phyloP scores from a whole-genome alignment of 2,888 invertebrate species.

The Lutraria lutraria region DNA sequence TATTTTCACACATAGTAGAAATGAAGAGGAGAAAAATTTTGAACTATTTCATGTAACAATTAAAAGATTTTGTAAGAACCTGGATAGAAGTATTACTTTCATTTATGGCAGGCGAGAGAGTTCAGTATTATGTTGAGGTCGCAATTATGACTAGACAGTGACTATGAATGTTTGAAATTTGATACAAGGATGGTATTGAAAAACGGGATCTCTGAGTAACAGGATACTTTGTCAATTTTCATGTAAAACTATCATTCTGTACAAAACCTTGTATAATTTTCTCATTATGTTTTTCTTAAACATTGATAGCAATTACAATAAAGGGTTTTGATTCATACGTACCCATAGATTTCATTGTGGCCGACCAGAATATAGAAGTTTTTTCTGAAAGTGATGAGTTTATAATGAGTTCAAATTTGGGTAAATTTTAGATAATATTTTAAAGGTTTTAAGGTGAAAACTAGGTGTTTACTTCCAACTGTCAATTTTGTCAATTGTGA shows the following conservation, averaged over 20 bases:
- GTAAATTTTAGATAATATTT: slow-evolving; percentile 2
- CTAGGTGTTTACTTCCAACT: neutral
- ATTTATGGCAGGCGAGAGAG: neutral
- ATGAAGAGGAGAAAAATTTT: neutral
- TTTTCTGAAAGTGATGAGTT: slow-evolving; percentile 5
- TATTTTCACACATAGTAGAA: neutral
- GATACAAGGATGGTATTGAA: neutral
- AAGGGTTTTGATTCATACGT: neutral
- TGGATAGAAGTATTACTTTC: neutral
- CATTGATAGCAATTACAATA: slow-evolving; percentile 5
- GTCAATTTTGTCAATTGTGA: neutral
- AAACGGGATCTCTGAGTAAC: neutral
- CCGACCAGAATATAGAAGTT: neutral
- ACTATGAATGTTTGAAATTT: slow-evolving; percentile 5
- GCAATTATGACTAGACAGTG: neutral
- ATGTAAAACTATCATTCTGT: neutral
- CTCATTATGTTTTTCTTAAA: neutral
- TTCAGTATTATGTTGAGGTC: neutral
- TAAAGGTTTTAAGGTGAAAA: neutral
- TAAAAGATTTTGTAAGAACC: neutral
- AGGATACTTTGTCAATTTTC: neutral
- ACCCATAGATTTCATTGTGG: neutral
- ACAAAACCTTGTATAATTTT: slow-evolving; percentile 18
- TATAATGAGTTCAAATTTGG: slow-evolving; percentile 18
- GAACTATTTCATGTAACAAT: neutral